Base-by-base conservation (phyloP, 2,113 vertebrate genomes). In the Ceuthmochares aereus region DNA sequence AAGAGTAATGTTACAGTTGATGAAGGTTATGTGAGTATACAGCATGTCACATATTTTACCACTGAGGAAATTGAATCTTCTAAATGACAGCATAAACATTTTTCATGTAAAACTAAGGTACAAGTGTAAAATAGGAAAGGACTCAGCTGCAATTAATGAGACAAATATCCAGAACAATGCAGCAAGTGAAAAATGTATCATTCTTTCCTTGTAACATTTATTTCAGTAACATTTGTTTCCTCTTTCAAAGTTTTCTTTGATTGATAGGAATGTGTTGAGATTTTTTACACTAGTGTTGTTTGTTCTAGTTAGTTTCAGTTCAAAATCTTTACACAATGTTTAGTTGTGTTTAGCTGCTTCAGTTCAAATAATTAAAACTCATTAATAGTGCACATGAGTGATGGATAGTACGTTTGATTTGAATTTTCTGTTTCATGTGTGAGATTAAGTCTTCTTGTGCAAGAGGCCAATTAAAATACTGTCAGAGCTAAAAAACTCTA, bases 321-420 rank as follows among this genome's bases (percentile, higher is more conserved):
- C 23, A 66, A 59, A 63, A 82, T 78, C 67, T 63, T 9, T 40
- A 17, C 55, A 49, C 51, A 54, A 18, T 55, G 8, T 88, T 84
- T 84, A 91, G 73, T 60, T 90, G 29, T 32, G 56, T 59, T 78
- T 73, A 83, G 29, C 10, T 88, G 94, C 75, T 89, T 67, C 63
- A 79, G 77, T 94, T 92, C 84, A 87, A 92, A 92, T 56, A 87
- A 76, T 82, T 74, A 74, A 89, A 88, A 27, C 72, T 83, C 37
- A n/a, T 78, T 88, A 70, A 82, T 93, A 94, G 40, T 54, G 7
- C 47, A 32, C 16, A 62, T 52, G n/a, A 79, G 14, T n/a, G 29
- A 49, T 66, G 58, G 20, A 64, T 52, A 78, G 23, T 47, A 34
- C 17, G 17, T 92, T 86, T 79, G 55, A 72, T 91, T 49, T 10